Percentiles rank a stretch among this genome's conserved stretches.
phyloP scores from a whole-genome alignment of 2,797 vertebrate genomes.

The Acipenser transmontanus region DNA sequence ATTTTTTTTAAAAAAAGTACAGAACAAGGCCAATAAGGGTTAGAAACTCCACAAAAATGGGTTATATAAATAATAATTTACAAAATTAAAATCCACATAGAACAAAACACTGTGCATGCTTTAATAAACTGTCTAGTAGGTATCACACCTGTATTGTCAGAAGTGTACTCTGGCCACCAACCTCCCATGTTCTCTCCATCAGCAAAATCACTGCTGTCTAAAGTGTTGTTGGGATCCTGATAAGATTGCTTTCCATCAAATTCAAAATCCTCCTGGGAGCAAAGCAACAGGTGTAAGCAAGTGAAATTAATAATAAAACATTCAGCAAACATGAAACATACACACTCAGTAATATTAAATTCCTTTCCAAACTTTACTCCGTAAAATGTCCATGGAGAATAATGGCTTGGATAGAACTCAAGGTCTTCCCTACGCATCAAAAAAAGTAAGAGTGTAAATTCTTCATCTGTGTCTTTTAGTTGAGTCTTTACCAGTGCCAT shows the following conservation, averaged over 20 bases:
- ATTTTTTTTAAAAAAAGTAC: constrained; percentile 7
- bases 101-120: constrained; percentile 68
- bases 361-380: too few relatives aligned
- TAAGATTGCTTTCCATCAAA: constrained; percentile 59
- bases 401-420: too few relatives aligned
- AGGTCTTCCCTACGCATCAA: too few relatives aligned
- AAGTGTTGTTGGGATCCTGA: constrained; percentile 51
- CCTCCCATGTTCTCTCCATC: constrained; percentile 95
- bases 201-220: constrained; percentile 61
- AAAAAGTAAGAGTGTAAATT: too few relatives aligned
- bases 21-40: constrained; percentile 26
- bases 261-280: constrained; percentile 70
- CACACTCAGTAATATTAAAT: background rate
- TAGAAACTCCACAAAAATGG: constrained; percentile 46
- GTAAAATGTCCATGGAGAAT: too few relatives aligned
- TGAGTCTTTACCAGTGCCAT: too few relatives aligned
- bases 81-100: constrained; percentile 14
- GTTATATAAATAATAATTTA: constrained; percentile 35
- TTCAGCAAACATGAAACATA: background rate
- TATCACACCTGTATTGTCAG: constrained; percentile 84
- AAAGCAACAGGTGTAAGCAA: background rate
- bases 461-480: too few relatives aligned
- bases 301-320: background rate
- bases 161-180: constrained; percentile 93
- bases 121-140: constrained; percentile 65